phyloP scores from a whole-genome alignment of 2,113 vertebrate species.

The Rhea pennata region DNA sequence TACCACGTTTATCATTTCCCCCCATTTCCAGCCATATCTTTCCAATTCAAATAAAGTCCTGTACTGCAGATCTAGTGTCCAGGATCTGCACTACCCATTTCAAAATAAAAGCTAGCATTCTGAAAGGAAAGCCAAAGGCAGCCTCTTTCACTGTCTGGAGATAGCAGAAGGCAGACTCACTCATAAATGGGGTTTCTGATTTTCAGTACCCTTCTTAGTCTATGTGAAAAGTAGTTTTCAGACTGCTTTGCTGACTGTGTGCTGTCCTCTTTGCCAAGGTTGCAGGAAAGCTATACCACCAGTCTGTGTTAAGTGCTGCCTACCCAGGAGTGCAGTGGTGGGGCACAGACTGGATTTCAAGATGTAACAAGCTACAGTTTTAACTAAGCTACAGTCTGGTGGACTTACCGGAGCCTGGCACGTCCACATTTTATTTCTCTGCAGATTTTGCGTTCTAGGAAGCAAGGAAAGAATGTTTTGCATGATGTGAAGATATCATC shows the following conservation, averaged over 20 bases:
- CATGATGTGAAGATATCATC: fast-evolving
- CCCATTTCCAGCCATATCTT: not conserved
- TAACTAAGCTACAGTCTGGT: not conserved
- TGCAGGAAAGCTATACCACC: not conserved
- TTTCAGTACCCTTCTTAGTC: not conserved
- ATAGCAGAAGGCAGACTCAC: not conserved
- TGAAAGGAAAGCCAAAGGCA: not conserved
- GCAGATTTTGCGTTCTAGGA: not conserved
- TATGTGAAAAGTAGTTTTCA: not conserved
- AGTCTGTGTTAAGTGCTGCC: not conserved
- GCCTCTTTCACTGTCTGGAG: not conserved
- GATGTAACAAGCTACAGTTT: not conserved
- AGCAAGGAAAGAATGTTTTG: not conserved
- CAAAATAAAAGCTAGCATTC: not conserved
- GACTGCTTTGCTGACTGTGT: not conserved
- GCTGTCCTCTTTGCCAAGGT: not conserved
- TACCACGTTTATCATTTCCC: not conserved
- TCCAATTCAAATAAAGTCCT: not conserved
- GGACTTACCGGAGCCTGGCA: not conserved
- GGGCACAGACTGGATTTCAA: not conserved
- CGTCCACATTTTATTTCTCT: not conserved
- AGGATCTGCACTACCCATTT: not conserved
- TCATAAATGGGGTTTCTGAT: not conserved
- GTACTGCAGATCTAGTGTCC: not conserved
- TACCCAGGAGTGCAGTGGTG: not conserved